Evolutionary conservation across 2,113 vertebrate species (phyloP).

Genomic region (Turdus rufiventris): DNA sequence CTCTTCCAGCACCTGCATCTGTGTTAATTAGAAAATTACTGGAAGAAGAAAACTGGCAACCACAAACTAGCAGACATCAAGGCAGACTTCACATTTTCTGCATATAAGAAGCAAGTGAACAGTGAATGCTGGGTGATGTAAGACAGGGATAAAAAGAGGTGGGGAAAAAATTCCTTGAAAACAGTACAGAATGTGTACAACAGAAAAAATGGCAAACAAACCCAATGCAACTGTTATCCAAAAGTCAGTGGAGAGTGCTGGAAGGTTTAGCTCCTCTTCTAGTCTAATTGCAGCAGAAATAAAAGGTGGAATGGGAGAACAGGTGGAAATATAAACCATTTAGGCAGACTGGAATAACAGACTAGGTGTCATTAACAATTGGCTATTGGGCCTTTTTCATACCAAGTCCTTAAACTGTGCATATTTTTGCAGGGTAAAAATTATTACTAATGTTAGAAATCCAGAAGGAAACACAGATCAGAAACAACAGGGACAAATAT

Average conservation of each 20-base stretch:
- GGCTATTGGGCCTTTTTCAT: not conserved
- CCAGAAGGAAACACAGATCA: not conserved
- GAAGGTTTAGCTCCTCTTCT: not conserved
- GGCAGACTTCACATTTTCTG: not conserved
- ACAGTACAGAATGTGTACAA: not conserved
- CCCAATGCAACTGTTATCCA: not conserved
- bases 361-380: not conserved
- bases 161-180: not conserved
- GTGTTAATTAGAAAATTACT: not conserved
- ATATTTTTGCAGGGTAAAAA: not conserved
- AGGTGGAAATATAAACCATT: not conserved
- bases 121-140: not conserved
- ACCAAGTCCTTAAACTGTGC: not conserved
- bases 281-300: not conserved
- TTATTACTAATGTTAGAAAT: not conserved
- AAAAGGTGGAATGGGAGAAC: not conserved
- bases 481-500: not conserved
- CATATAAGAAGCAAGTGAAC: not conserved
- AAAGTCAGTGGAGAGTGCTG: not conserved
- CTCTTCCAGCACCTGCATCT: accelerated
- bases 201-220: not conserved
- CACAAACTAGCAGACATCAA: not conserved
- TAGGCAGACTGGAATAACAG: not conserved
- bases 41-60: not conserved
- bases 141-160: not conserved